Evolutionary conservation across 2,113 vertebrate genomes (phyloP), one percentile per base, ranked within the genome.

Genomic region (Noturus placidus): DNA sequence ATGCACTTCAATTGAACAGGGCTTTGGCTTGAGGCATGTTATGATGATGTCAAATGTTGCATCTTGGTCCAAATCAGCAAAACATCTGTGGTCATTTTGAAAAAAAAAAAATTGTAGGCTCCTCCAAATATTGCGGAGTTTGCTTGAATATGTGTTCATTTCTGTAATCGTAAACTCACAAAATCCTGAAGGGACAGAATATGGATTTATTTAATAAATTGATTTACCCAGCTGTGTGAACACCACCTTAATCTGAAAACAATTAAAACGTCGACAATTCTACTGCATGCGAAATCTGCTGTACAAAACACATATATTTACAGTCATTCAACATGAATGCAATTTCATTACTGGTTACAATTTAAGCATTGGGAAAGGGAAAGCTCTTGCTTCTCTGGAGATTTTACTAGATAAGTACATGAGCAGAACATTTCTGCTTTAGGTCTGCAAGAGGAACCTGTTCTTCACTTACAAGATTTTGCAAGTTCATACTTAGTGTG

Each of bases 281-380:
- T 86, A 86, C 80, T 89, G 88, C 90, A 93, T 91, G 91, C 91
- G 91, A 50, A 86, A 91, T 91, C 90, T 91, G 80, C 94, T 95
- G 94, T 95, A 95, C 94, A 95, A 82, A 88, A 86, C 88, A 86
- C 88, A 82, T 88, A 92, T 95, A 96, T 96, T 94, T 96, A 95
- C 95, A 96, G 72, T 91, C 92, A 94, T 93, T 93, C 91, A 93
- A 93, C 92, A 93, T 94, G 92, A 95, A 95, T 93, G 90, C 90
- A 89, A 87, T 90, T 90, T 89, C 22, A 46, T 89, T 89, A 88
- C 80, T 74, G 42, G 82, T 85, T 87, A 61, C 59, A 87, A 52
- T 85, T 56, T 70, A 76, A 82, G 83, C 59, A 74, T 70, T 76
- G 77, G 22, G 25, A 83, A 84, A 20, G 13, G 72, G 65, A 42